Base-by-base conservation (phyloP, 2,797 vertebrate genomes). In the Odontamblyopus lacepedii region DNA sequence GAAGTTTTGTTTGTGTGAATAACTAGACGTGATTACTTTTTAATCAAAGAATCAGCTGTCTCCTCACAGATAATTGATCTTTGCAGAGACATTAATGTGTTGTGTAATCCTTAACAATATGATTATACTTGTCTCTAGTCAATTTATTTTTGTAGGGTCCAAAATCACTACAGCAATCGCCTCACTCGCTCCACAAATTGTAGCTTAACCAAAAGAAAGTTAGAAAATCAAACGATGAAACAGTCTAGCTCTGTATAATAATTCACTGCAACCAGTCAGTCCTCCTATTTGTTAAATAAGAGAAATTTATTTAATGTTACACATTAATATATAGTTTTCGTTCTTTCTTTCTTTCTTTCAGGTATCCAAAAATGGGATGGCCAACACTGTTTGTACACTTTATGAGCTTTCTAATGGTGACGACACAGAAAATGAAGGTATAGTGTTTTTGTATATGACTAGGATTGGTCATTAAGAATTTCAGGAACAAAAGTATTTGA, bases 381-480 rank as follows among this genome's bases (percentile, higher is more conserved):
- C 94, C 84, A 98, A 98, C 90, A 95, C 97, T 0, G 98, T 99
- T 62, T 98, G 98, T 83, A 99, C 98, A 0, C 92, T 99, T 38
- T 98, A 97, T 8, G 98, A 99, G 56, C 81, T 99, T 74, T 91
- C 92, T 60, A 97, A 94, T 0, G 97, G 98, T 0, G 97, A 98
- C 6, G 98, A 99, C 79, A 96, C 98, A 0, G 95, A 95, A 78
- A 93, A 90, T 0, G 97, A 99, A 96, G 98, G 98, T 99, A 95
- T 0, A 27, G 7, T 69, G n/a, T 0, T 16, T 72, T 23, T 53
- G 16, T 59, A 2, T 55, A 12, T 16, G 3, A 26, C 23, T 23
- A 55, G 19, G 7, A 56, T 44, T 44, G 41, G 15, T 56, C 23
- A 26, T 26, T 26, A 23, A 26, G 11, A 48, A 13, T 13, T 48